phyloP scores from a whole-genome alignment of 1,140 invertebrate genomes.

The Sminthurinus signatus region DNA sequence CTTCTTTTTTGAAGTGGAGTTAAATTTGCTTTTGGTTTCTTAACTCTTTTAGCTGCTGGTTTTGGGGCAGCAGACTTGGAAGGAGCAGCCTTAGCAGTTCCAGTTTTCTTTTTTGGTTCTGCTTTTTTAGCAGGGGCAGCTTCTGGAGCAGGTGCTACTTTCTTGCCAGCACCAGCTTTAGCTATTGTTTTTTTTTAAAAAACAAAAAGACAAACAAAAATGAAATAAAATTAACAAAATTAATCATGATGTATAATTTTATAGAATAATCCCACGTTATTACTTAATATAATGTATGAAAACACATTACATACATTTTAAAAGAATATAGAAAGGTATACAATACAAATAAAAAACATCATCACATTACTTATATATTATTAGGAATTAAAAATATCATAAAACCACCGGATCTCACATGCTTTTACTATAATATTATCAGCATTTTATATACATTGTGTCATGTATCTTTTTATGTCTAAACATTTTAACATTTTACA shows the following conservation, averaged over 20 bases:
- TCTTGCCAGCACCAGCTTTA: constrained; percentile 23
- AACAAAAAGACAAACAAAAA: not conserved
- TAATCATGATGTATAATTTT: not conserved
- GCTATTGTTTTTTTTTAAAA: constrained; percentile 17
- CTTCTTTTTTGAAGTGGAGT: constrained; percentile 29
- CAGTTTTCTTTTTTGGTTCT: constrained; percentile 43
- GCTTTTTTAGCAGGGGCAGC: constrained; percentile 41
- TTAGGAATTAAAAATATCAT: too few relatives aligned
- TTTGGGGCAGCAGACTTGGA: constrained; percentile 45
- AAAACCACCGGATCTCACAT: too few relatives aligned
- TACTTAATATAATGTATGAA: not conserved
- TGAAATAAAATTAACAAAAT: constrained; percentile 1
- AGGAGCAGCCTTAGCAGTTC: constrained; percentile 22
- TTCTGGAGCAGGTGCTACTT: constrained; percentile 45
- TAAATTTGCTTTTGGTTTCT: constrained; percentile 28
- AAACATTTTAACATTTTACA: too few relatives aligned
- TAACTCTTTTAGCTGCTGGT: constrained; percentile 44
- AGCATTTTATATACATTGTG: too few relatives aligned
- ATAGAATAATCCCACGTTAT: not conserved
- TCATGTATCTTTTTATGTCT: too few relatives aligned
- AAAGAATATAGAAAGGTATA: not conserved
- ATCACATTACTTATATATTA: too few relatives aligned
- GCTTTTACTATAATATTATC: too few relatives aligned
- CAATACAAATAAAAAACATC: not conserved
- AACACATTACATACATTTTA: not conserved